phyloP scores from a whole-genome alignment of 2,888 invertebrate genomes.

The Achlya flavicornis region DNA sequence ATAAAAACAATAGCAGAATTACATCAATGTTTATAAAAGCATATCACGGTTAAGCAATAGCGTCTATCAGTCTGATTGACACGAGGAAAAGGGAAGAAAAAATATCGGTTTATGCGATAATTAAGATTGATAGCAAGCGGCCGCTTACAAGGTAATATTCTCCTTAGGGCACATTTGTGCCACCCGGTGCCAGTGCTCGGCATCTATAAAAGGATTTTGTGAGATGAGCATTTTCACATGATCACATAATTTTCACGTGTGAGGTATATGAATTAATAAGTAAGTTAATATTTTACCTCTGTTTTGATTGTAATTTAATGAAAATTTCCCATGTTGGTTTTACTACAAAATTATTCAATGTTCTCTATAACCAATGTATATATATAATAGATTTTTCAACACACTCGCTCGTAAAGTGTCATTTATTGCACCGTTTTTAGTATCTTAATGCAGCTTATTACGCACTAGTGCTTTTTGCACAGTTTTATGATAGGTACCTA shows the following conservation, averaged over 20 bases:
- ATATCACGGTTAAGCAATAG: constrained; percentile 21
- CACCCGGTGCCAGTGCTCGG: neutral
- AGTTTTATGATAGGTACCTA: too few relatives aligned
- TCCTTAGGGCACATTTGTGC: neutral
- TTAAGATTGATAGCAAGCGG: constrained; percentile 29
- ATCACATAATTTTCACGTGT: neutral
- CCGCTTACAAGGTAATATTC: constrained; percentile 15
- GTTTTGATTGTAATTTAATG: too few relatives aligned
- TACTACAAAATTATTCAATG: too few relatives aligned
- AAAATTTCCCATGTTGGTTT: too few relatives aligned
- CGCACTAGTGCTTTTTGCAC: too few relatives aligned
- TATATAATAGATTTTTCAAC: too few relatives aligned
- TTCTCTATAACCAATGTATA: too few relatives aligned
- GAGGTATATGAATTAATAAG: too few relatives aligned
- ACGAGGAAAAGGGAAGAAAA: constrained; percentile 29
- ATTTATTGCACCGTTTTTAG: too few relatives aligned
- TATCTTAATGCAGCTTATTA: too few relatives aligned
- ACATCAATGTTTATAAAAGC: constrained; percentile 21
- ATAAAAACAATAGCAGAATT: neutral
- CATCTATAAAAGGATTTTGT: neutral
- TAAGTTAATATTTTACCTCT: too few relatives aligned
- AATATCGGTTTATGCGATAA: constrained; percentile 17
- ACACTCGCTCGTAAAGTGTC: too few relatives aligned
- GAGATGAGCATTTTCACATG: neutral
- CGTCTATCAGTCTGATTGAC: constrained; percentile 33